Base-by-base conservation (phyloP, 2,888 invertebrate genomes). In the Pachymerium ferrugineum region DNA sequence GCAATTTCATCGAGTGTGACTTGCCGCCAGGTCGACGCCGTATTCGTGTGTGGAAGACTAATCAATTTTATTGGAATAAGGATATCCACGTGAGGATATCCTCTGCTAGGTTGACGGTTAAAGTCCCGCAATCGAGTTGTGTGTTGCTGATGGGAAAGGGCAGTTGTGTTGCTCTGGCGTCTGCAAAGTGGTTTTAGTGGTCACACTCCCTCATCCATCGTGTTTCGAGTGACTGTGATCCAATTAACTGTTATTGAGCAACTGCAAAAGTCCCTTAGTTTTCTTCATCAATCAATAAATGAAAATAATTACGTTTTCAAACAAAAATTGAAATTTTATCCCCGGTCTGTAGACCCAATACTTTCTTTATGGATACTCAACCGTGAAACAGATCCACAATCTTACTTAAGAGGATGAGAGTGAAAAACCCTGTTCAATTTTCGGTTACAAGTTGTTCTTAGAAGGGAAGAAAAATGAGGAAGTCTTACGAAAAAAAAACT, bases 161-260 rank as follows among this genome's bases (percentile, higher is more conserved):
- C 62, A 62, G 62, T 62, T 62, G 62, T 62, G 62, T 62, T 62
- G 62, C 62, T 25, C 22, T 62, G 62, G 62, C 62, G 62, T 25
- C 62, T 62, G 62, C 62, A 62, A 62, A 62, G 62, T 62, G 62
- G 62, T 62, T 62, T 62, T 62, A 62, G 62, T 62, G 62, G 62
- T 62, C 62, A 62, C 62, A 62, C 62, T 62, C 62, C 62, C 28
- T 62, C 62, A 62, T 62, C 62, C 62, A 62, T 62, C 62, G 62
- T 62, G 62, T 62, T 62, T 62, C 62, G 22, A 22, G 14, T 28
- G 25, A 62, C 62, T 38, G n/a, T 62, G 62, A 22, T 62, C 62
- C 62, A 62, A 62, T 62, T 62, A 62, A 25, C 25, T 28, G 22
- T 62, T 62, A 62, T 62, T 62, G 62, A 62, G 28, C 25, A 62